A percentile compares a stretch with the other conserved stretches of the same genome.
Conservation (phyloP, 2,113 vertebrate species). For the Dipodomys merriami region DNA sequence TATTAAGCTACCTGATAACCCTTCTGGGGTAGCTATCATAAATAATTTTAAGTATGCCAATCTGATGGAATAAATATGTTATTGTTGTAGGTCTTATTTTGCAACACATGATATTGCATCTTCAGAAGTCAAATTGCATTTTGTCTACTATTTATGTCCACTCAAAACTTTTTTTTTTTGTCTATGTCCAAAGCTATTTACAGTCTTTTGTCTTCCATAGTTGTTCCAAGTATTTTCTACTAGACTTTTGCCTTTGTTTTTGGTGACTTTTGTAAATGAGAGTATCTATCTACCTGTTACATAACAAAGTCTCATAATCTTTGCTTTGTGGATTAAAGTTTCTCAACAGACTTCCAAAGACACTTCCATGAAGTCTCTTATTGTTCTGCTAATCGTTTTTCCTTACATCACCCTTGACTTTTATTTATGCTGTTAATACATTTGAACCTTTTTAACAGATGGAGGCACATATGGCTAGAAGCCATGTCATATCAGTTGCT, state of each 20-base stretch:
- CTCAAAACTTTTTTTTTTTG: neutral
- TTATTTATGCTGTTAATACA: neutral
- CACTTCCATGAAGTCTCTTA: neutral
- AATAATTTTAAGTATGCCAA: neutral
- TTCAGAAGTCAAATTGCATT: neutral
- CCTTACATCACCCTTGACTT: neutral
- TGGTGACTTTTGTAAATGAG: neutral
- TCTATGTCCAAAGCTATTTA: too few species aligned
- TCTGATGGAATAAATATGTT: neutral
- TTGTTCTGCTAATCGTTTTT: constrained; percentile 7
- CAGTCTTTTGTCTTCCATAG: neutral
- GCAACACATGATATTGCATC: neutral
- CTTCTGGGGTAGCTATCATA: neutral
- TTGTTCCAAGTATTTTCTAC: neutral
- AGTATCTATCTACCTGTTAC: neutral
- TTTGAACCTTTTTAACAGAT: neutral
- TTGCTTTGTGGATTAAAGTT: neutral
- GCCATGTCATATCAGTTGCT: neutral
- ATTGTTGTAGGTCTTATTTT: neutral
- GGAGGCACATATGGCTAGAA: neutral
- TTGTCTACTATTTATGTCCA: neutral
- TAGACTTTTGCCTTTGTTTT: neutral
- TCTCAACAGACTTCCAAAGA: neutral
- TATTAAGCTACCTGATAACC: neutral
- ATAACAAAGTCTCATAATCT: neutral